Percentiles rank a stretch among this genome's conserved stretches.
These are phyloP conservation scores for Brachionus calyciflorus DNA, from an alignment of 1,140 invertebrate species.

Conservation along the genomic window DNA sequence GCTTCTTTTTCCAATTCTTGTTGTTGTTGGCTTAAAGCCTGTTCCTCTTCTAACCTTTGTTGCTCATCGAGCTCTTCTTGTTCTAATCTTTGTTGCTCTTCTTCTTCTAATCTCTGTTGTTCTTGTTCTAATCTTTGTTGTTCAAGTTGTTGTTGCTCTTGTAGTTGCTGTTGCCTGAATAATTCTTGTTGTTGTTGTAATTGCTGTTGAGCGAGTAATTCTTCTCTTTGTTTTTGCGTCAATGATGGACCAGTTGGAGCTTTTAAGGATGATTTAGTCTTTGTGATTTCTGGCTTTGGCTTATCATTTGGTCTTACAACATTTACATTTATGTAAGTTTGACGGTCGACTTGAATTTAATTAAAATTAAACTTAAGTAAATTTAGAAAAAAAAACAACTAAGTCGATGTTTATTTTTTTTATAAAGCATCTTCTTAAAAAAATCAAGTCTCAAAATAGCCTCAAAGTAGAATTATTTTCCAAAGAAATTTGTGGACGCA, in stretches of 20 bases:
- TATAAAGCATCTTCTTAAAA: too few relatives aligned
- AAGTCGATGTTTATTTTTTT: too few relatives aligned
- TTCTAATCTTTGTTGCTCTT: not conserved
- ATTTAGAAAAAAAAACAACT: not conserved
- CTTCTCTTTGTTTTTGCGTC: not conserved
- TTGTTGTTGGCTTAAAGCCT: not conserved
- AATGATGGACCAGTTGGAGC: not conserved
- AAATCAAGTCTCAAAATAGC: too few relatives aligned
- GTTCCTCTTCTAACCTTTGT: not conserved
- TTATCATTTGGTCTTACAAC: not conserved
- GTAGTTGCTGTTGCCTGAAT: not conserved
- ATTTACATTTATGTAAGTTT: conserved; percentile 36
- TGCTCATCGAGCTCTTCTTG: not conserved
- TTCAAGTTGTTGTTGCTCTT: not conserved
- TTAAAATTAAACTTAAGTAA: too few relatives aligned
- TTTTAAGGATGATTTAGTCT: not conserved
- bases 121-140: not conserved
- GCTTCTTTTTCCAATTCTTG: not conserved
- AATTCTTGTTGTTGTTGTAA: not conserved
- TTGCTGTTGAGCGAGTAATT: not conserved
- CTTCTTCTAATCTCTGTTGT: not conserved
- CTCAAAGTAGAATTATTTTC: too few relatives aligned
- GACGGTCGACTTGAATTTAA: not conserved
- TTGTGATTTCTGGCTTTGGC: not conserved
- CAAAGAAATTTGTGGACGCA: too few relatives aligned